phyloP scores from a whole-genome alignment of 2,797 vertebrate genomes.

The Furcifer pardalis region DNA sequence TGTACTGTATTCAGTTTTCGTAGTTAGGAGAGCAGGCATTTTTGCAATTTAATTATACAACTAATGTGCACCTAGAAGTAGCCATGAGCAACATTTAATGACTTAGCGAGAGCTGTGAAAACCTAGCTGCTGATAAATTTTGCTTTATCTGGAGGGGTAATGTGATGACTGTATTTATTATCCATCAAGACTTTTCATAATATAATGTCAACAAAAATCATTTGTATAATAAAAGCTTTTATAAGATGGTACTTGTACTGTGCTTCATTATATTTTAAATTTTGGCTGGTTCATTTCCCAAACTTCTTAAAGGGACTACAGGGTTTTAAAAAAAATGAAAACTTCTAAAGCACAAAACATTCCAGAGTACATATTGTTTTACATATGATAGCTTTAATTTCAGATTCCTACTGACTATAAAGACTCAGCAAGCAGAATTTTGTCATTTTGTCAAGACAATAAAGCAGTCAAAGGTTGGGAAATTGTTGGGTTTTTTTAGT shows the following conservation, averaged over 20 bases:
- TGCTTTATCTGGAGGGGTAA: not conserved
- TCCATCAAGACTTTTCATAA: not conserved
- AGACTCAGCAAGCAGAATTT: not conserved
- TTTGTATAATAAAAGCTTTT: not conserved
- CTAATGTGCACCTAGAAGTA: conserved; percentile 7
- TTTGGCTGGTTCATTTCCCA: conserved; percentile 11
- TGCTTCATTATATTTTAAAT: conserved; percentile 8
- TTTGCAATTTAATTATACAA: conserved; percentile 21
- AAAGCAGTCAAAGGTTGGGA: conserved; percentile 27
- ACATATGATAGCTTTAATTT: conserved; percentile 29
- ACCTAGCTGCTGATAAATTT: not conserved
- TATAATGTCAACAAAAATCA: not conserved
- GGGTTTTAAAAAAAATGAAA: conserved; percentile 21
- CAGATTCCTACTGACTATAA: not conserved
- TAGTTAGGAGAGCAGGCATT: conserved; percentile 10
- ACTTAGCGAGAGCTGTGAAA: conserved; percentile 4
- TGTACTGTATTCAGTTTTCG: not conserved
- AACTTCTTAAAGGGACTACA: conserved; percentile 11
- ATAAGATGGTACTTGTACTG: not conserved
- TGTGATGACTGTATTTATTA: not conserved
- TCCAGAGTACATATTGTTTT: not conserved
- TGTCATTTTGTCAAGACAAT: conserved; percentile 10
- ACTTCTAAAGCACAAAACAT: conserved; percentile 8
- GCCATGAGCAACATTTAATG: conserved; percentile 19
- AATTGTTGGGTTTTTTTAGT: too few species aligned